Evolutionary conservation across 2,113 vertebrate genomes (phyloP).

Genomic region (Amblyopsis rosae): DNA sequence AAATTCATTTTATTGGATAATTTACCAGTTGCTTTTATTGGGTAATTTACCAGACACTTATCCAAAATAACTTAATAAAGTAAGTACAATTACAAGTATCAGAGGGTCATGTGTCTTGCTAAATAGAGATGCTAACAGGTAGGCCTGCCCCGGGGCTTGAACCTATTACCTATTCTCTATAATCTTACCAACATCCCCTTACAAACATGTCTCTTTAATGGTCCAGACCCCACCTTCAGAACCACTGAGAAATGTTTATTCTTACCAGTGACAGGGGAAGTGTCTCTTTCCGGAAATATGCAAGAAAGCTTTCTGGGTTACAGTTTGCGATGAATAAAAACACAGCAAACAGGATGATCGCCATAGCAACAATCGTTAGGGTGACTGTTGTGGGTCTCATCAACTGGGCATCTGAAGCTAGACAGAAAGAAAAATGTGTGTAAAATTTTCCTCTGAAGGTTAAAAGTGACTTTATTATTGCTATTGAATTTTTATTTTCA

Average conservation of each 20-base stretch:
- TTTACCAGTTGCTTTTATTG: background rate
- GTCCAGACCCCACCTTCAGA: fast-evolving
- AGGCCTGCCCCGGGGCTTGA: background rate
- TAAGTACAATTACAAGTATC: background rate
- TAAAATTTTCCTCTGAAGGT: too few relatives aligned
- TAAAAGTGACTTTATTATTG: background rate
- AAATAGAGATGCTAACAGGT: background rate
- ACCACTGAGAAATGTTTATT: background rate
- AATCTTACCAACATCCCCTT: too few relatives aligned
- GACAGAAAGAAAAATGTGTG: too few relatives aligned
- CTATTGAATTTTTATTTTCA: background rate
- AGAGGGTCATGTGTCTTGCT: background rate
- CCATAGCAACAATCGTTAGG: slow-evolving; percentile 14
- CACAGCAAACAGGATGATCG: slow-evolving; percentile 31
- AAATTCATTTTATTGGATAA: background rate
- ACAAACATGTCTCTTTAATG: background rate
- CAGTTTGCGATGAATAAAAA: slow-evolving; percentile 47
- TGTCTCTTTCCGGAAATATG: slow-evolving; percentile 27
- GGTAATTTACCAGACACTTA: background rate
- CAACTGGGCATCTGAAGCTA: slow-evolving; percentile 41
- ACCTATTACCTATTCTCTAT: too few relatives aligned
- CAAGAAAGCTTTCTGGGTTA: background rate
- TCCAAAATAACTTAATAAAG: too few relatives aligned
- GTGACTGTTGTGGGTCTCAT: slow-evolving; percentile 27
- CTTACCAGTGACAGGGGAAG: slow-evolving; percentile 59